Evolutionary conservation across 2,888 invertebrate genomes (phyloP).

Genomic region (Plagiodera versicolora): DNA sequence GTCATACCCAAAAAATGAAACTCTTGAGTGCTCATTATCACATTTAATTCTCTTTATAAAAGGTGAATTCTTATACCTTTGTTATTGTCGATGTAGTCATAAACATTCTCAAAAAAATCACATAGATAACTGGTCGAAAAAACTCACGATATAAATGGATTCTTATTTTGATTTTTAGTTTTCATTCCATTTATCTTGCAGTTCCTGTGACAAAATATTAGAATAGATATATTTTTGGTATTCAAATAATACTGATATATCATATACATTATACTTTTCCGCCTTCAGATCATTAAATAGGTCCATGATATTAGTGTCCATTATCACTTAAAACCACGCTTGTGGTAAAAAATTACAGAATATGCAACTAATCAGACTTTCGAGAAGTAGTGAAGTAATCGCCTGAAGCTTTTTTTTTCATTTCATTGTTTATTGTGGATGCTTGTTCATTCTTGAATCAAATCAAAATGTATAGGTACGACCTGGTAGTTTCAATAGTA

Average conservation of each 20-base stretch:
- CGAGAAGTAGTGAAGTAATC: too few species aligned
- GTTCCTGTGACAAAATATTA: not conserved
- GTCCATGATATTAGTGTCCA: not conserved
- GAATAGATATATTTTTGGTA: not conserved
- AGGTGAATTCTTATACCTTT: conserved; percentile 25
- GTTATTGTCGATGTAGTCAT: conserved; percentile 36
- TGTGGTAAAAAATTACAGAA: not conserved
- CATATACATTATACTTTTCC: not conserved
- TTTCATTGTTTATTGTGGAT: not conserved
- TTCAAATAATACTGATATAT: not conserved
- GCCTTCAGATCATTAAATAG: not conserved
- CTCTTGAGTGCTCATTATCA: not conserved
- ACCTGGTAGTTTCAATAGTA: too few species aligned
- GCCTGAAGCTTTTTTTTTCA: too few species aligned
- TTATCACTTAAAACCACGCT: not conserved
- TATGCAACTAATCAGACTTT: not conserved
- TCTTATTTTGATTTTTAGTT: not conserved
- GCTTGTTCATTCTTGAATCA: not conserved
- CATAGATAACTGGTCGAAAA: not conserved
- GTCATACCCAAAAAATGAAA: too few species aligned
- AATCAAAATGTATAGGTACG: too few species aligned
- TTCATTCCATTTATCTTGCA: not conserved
- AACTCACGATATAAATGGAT: not conserved
- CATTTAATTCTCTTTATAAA: conserved; percentile 28
- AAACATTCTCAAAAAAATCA: conserved; percentile 9